A percentile compares a stretch with the other conserved stretches of the same genome.
phyloP scores from a whole-genome alignment of 2,888 invertebrate genomes.

The Diloba caeruleocephala region DNA sequence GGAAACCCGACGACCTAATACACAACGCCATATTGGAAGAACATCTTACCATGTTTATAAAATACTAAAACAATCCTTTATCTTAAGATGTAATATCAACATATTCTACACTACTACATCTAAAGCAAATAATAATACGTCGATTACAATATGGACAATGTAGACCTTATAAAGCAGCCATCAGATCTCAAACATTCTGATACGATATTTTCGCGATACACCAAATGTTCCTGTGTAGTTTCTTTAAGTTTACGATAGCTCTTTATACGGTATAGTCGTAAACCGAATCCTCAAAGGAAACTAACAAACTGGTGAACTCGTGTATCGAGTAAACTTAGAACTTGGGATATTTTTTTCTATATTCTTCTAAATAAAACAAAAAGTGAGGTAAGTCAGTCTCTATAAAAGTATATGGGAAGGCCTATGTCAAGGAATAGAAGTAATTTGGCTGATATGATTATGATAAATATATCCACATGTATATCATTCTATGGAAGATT shows the following conservation, averaged over 20 bases:
- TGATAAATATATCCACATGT: too few species aligned
- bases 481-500: too few species aligned
- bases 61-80: not conserved
- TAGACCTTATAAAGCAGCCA: slow-evolving; percentile 39
- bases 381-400: not conserved
- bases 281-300: slow-evolving; percentile 75
- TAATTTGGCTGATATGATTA: too few species aligned
- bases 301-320: slow-evolving; percentile 60
- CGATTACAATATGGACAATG: slow-evolving; percentile 33
- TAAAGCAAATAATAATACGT: slow-evolving; percentile 22
- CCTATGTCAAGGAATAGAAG: too few species aligned
- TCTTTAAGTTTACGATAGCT: slow-evolving; percentile 73
- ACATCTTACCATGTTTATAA: too few species aligned
- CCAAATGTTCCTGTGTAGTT: slow-evolving; percentile 47
- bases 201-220: slow-evolving; percentile 49
- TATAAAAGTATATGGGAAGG: too few species aligned
- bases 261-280: slow-evolving; percentile 59
- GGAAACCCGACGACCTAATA: too few species aligned
- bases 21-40: too few species aligned
- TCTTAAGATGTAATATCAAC: slow-evolving; percentile 31
- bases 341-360: slow-evolving; percentile 9
- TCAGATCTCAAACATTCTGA: slow-evolving; percentile 38
- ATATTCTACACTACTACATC: slow-evolving; percentile 32
- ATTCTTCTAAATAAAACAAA: not conserved
- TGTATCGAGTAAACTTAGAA: slow-evolving; percentile 19